Evolutionary conservation across 1,140 invertebrate genomes (phyloP), one percentile per base, ranked within the genome.

Genomic region (Potamilus streckersoni): DNA sequence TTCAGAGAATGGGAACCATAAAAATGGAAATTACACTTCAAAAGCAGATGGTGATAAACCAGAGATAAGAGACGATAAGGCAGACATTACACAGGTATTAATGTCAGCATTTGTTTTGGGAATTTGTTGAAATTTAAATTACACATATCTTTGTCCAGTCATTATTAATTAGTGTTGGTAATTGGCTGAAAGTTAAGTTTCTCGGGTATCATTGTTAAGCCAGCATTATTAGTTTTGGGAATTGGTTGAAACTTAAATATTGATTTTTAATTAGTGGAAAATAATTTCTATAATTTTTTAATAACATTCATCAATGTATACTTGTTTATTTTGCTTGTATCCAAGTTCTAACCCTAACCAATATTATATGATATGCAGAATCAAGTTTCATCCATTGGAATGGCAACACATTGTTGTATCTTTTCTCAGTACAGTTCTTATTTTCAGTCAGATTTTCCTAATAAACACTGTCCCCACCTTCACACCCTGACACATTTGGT

Each of bases 141-240:
- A 55, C 11, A 60, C 27, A 61, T 64, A 23, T 19, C 27, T 19
- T 49, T 49, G 38, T 14, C 11, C 15, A 27, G 20, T 55, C 27
- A 31, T 31, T 31, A 75, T 56, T 69, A 71, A 70, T 31, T 70
- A 70, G 78, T 73, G 63, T 69, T 73, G 17, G 49, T 72, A n/a
- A 56, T 72, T 60, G 71, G 74, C 55, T 69, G 31, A 27, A 68
- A 70, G 27, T 59, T 13, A 66, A 38, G 31, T 31, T 15, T 49
- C 38, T 56, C 57, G 49, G 63, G 72, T 56, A 66, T 13, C 15
- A 56, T 31, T 31, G 27, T 31, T 31, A 31, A 31, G 27, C 11
- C 15, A 27, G 20, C 20, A 23, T 61, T 63, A 31, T 31, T 31
- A 31, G 20, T 66, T 55, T 56, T 55, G 20, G 55, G n/a, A 23